Evolutionary conservation across 2,888 invertebrate genomes (phyloP).

Genomic region (Vandiemenella viatica): DNA sequence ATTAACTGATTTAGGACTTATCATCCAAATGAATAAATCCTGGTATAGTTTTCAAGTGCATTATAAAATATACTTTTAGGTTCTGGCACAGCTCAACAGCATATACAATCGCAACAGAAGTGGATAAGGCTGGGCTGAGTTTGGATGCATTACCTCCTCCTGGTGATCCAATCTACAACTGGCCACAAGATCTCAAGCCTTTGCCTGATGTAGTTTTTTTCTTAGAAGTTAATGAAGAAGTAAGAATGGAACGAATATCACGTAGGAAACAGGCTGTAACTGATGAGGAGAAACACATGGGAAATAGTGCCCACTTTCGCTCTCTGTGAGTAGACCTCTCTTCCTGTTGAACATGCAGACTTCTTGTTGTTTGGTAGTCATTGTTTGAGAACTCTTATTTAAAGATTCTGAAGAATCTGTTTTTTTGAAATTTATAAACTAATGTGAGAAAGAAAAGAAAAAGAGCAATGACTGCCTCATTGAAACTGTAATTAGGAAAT

Average conservation of each 20-base stretch:
- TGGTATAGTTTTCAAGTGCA: too few relatives aligned
- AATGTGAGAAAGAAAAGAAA: too few relatives aligned
- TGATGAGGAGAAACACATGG: slow-evolving; percentile 2
- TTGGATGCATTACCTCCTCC: slow-evolving; percentile 22
- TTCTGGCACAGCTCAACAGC: slow-evolving; percentile 35
- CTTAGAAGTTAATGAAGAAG: slow-evolving; percentile 29
- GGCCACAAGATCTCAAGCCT: slow-evolving; percentile 31
- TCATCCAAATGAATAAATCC: too few relatives aligned
- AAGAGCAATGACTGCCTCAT: too few relatives aligned
- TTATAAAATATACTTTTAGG: slow-evolving; percentile 23
- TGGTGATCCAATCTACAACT: slow-evolving; percentile 25
- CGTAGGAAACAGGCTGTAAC: not conserved
- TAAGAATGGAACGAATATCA: slow-evolving; percentile 25
- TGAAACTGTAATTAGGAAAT: too few relatives aligned
- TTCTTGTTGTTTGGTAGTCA: too few relatives aligned
- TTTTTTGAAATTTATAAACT: too few relatives aligned
- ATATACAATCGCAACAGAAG: slow-evolving; percentile 27
- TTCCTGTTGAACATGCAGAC: too few relatives aligned
- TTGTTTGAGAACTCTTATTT: too few relatives aligned
- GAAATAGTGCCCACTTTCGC: not conserved
- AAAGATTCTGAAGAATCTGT: too few relatives aligned
- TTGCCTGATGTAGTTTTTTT: slow-evolving; percentile 29
- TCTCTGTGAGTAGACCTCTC: not conserved
- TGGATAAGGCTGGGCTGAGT: slow-evolving; percentile 18
- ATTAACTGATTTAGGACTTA: too few relatives aligned